Percentiles rank a stretch among this genome's conserved stretches.
These are phyloP conservation scores for Saccostrea glomerata DNA, from an alignment of 1,140 invertebrate genomes.

Conservation along the genomic window DNA sequence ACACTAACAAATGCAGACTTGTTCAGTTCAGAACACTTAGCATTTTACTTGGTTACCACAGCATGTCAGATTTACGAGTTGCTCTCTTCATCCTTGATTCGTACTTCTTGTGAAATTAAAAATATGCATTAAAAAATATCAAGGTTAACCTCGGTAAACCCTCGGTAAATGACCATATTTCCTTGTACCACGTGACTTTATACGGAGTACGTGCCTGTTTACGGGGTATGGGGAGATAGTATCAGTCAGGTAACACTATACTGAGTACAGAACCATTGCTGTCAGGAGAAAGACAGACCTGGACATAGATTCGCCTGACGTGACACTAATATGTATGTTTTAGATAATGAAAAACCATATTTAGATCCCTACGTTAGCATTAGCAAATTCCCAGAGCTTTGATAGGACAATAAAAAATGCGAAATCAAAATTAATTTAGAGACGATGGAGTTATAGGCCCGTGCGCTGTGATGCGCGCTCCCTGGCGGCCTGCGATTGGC, in stretches of 20 bases:
- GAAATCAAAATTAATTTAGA: constrained; percentile 27
- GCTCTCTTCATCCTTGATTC: not conserved
- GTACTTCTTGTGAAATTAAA: not conserved
- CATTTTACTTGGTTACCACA: not conserved
- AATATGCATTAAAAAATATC: not conserved
- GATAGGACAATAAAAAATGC: constrained; percentile 29
- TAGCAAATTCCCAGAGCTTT: constrained; percentile 12
- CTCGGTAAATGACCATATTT: not conserved
- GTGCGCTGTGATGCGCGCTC: not conserved
- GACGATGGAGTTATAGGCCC: constrained; percentile 4
- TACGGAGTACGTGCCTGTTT: not conserved
- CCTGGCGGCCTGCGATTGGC: not conserved
- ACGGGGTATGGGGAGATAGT: not conserved
- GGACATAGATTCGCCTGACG: not conserved
- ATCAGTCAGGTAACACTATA: not conserved
- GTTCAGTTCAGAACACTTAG: not conserved
- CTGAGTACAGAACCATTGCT: not conserved
- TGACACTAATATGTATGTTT: constrained; percentile 16
- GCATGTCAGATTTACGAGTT: not conserved
- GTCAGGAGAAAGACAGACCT: not conserved
- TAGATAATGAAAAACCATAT: constrained; percentile 10
- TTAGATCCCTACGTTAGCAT: not conserved
- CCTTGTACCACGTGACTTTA: not conserved
- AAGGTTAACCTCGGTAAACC: not conserved
- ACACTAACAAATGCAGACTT: not conserved